These are phyloP conservation scores for Scyliorhinus canicula DNA, from an alignment of 2,797 vertebrate species.

Conservation along the genomic window DNA sequence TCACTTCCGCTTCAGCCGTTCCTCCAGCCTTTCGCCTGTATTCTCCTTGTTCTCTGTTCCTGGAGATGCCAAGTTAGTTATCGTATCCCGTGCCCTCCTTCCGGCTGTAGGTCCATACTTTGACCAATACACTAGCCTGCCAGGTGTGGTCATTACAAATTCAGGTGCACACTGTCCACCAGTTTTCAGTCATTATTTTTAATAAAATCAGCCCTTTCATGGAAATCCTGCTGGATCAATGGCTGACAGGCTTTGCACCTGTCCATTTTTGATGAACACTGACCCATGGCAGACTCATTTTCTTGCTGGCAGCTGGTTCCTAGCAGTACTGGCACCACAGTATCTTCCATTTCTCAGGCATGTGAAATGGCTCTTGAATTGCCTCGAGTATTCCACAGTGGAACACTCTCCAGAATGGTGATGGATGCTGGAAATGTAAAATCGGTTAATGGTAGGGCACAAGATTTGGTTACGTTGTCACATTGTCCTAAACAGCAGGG, in stretches of 20 bases:
- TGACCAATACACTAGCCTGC: neutral
- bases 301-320: neutral
- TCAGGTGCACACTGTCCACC: neutral
- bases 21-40: no score
- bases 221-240: slow-evolving; percentile 14
- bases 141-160: neutral
- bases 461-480: neutral
- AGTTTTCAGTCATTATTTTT: neutral
- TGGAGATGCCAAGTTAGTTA: no score
- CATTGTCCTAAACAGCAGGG: no score
- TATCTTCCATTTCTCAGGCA: neutral
- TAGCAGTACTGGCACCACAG: neutral
- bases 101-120: no score
- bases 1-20: no score
- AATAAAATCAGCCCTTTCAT: neutral
- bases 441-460: neutral
- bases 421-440: neutral
- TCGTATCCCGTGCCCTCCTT: no score
- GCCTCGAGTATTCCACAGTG: neutral
- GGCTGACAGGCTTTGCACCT: neutral
- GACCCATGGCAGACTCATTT: neutral
- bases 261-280: neutral
- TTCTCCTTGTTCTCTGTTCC: no score
- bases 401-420: neutral
- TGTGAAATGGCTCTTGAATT: neutral